Percentiles rank a stretch among this genome's conserved stretches.
These are phyloP conservation scores for Hemitrygon akajei DNA, from an alignment of 2,797 vertebrate species.

Conservation along the genomic window DNA sequence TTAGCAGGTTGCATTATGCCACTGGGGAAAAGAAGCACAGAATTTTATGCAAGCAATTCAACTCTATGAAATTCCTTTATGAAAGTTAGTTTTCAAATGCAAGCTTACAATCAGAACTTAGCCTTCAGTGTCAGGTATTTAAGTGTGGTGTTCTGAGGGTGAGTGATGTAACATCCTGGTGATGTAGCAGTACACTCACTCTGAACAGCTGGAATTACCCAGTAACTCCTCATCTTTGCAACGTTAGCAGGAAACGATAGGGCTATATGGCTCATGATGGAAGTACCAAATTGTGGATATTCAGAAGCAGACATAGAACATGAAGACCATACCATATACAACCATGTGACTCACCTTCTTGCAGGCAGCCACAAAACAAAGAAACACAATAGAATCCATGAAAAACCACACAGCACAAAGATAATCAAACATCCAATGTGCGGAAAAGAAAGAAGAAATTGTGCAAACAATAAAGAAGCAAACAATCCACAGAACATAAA, in stretches of 20 bases:
- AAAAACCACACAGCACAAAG: too few relatives aligned
- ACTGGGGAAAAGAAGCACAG: background rate
- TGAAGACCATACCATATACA: too few relatives aligned
- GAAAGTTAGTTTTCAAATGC: background rate
- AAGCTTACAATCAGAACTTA: background rate
- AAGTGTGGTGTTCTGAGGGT: background rate
- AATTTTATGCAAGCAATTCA: background rate
- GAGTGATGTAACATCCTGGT: background rate
- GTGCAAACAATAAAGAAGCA: too few relatives aligned
- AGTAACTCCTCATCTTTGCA: background rate
- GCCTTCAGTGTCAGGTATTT: background rate
- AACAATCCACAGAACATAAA: too few relatives aligned
- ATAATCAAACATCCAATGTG: too few relatives aligned
- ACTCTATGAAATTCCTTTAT: background rate
- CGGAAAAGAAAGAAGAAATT: too few relatives aligned
- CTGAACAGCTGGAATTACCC: background rate
- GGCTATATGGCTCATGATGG: background rate
- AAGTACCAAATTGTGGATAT: background rate
- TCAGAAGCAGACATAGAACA: background rate
- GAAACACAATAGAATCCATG: too few relatives aligned
- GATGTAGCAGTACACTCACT: background rate
- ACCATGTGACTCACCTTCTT: too few relatives aligned
- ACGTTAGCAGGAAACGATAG: background rate
- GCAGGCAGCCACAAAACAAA: too few relatives aligned
- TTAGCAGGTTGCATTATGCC: background rate